Evolutionary conservation across 2,797 vertebrate species (phyloP).

Genomic region (Pitangus sulphuratus): DNA sequence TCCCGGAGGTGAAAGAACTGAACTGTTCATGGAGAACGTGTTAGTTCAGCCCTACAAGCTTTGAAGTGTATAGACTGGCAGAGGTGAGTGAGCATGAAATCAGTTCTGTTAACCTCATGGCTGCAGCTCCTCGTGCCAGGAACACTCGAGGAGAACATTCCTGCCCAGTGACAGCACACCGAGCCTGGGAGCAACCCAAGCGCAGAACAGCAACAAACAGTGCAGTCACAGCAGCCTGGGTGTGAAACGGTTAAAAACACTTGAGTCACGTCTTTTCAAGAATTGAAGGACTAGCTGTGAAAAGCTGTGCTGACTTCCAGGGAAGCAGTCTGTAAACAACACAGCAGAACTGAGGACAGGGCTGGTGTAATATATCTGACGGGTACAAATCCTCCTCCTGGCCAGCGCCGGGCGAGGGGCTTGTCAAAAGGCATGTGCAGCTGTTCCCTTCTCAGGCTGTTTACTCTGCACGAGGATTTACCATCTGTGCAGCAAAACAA

Average conservation of each 20-base stretch:
- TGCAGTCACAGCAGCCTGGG: not conserved
- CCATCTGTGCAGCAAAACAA: constrained; percentile 51
- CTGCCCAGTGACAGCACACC: not conserved
- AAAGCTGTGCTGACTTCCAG: constrained; percentile 23
- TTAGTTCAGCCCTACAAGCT: not conserved
- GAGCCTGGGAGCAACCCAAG: not conserved
- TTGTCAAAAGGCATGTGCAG: constrained; percentile 19
- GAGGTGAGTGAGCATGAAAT: not conserved
- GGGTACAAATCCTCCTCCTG: not conserved
- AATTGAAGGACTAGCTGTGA: not conserved
- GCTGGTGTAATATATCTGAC: not conserved
- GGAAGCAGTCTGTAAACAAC: not conserved
- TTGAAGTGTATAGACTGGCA: not conserved
- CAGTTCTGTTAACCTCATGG: not conserved
- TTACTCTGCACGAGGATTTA: not conserved
- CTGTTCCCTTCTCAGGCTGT: constrained; percentile 37
- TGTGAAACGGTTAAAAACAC: not conserved
- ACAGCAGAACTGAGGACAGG: not conserved
- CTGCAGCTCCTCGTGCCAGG: not conserved
- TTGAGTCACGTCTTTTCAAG: not conserved
- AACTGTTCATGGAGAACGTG: not conserved
- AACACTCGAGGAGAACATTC: not conserved
- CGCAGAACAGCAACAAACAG: not conserved
- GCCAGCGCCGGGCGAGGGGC: not conserved
- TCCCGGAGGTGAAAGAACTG: not conserved